Conservation (phyloP, 30 jellyfish, hydroid and myxozoan genomes). For the Turritopsis dohrnii region DNA sequence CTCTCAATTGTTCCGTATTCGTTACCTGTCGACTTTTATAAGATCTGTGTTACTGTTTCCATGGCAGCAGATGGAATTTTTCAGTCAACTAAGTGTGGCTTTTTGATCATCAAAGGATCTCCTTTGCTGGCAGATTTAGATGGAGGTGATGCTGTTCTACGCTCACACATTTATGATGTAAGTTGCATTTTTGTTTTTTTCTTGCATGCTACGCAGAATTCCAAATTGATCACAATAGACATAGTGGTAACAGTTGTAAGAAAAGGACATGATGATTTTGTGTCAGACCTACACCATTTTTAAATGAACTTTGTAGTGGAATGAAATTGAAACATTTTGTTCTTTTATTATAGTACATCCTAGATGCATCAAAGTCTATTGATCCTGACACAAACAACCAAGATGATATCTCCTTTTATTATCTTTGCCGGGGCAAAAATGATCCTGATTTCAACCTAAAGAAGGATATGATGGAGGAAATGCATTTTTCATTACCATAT, state of each 20-base stretch:
- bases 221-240: not conserved
- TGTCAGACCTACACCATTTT: no score
- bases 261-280: not conserved
- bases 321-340: not conserved
- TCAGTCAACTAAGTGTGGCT: not conserved
- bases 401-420: not conserved
- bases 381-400: constrained; percentile 8
- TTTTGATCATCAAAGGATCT: not conserved
- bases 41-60: constrained; percentile 1
- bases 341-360: not conserved
- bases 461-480: not conserved
- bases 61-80: not conserved
- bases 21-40: constrained; percentile 1
- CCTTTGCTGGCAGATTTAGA: constrained; percentile 1
- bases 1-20: not conserved
- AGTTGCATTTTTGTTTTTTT: not conserved
- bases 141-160: constrained; percentile 11
- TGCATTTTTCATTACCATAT: not conserved
- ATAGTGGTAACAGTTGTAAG: not conserved
- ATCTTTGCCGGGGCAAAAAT: not conserved
- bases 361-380: constrained; percentile 9
- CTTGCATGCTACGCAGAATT: not conserved
- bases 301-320: no score
- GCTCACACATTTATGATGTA: not conserved
- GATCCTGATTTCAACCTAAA: not conserved